phyloP scores from a whole-genome alignment of 1,140 invertebrate genomes.

The Anagrus nilaparvatae region DNA sequence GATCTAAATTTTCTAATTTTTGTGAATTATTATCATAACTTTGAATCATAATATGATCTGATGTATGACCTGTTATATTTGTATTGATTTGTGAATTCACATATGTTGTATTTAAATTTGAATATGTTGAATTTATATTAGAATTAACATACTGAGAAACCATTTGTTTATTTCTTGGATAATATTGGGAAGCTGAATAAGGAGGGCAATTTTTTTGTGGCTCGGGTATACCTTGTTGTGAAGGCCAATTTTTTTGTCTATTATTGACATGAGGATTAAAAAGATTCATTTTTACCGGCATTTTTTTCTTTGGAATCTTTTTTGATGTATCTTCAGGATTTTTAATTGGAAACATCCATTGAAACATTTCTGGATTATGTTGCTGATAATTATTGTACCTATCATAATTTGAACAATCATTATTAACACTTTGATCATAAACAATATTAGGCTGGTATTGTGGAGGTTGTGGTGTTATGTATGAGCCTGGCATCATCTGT shows the following conservation, averaged over 20 bases:
- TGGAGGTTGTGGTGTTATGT: neutral
- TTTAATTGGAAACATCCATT: too few relatives aligned
- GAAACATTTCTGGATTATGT: constrained; percentile 4
- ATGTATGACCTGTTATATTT: too few relatives aligned
- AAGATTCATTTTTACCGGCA: constrained; percentile 15
- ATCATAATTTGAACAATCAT: constrained; percentile 7
- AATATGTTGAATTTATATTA: constrained; percentile 23
- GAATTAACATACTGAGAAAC: constrained; percentile 28
- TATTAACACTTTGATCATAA: constrained; percentile 3
- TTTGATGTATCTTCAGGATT: too few relatives aligned
- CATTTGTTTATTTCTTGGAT: constrained; percentile 26
- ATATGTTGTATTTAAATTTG: too few relatives aligned
- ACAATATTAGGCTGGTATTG: constrained; percentile 3
- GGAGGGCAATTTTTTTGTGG: constrained; percentile 24
- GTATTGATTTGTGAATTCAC: too few relatives aligned
- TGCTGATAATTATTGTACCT: constrained; percentile 8
- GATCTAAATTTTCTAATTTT: too few relatives aligned
- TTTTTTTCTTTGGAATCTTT: too few relatives aligned
- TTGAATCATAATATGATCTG: too few relatives aligned
- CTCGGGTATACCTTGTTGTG: constrained; percentile 7
- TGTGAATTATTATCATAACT: too few relatives aligned
- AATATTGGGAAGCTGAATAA: constrained; percentile 27
- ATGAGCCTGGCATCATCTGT: neutral
- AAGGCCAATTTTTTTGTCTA: constrained; percentile 1
- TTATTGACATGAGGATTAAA: too few relatives aligned